Base-by-base conservation (phyloP, 1,140 invertebrate genomes). In the Drosophila rhopaloa region DNA sequence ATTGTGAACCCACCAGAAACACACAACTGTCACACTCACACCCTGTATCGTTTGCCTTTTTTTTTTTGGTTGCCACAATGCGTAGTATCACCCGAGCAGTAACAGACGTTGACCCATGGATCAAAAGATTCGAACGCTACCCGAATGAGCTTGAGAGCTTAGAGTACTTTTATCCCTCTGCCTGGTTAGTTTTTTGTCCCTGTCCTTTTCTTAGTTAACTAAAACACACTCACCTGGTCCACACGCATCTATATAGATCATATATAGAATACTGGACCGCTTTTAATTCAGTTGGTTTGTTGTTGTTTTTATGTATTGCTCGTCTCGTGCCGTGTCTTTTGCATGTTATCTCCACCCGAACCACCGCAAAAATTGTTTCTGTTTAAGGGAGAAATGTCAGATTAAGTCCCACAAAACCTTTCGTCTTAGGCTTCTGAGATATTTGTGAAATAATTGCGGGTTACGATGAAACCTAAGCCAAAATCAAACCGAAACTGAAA, bases 301-400 rank as follows among this genome's bases (percentile, higher is more conserved):
- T 66, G 65, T 66, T 68, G 65, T 66, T 40, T 44, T 68, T 35
- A 53, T 66, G 60, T 68, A 54, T 53, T 68, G 65, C 65, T 68
- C 47, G 65, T 46, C 29, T 43, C 24, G 47, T 53, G 35, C 32
- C 48, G 40, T 44, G 35, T 43, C 13, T 40, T 66, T 37, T 68
- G 65, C 65, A 68, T 68, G 65, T 53, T 32, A 38, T 14, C 58
- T 7, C 10, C 35, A 50, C 37, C 63, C 14, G 10, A 46, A 44
- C 16, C 56, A 38, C 44, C 47, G 61, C 65, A 68, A 68, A 68
- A 68, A 66, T 66, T 53, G 65, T 66, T 68, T 68, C 61, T 54
- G 24, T 37, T 53, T 38, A 27, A 4, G 56, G 43, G 48, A 38
- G 29, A 50, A 60, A 48, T 32, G 51, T 27, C 47, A 51, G 58